Evolutionary conservation across 2,888 invertebrate genomes (phyloP), one percentile per base, ranked within the genome.

Genomic region (Perizoma affinitatum): DNA sequence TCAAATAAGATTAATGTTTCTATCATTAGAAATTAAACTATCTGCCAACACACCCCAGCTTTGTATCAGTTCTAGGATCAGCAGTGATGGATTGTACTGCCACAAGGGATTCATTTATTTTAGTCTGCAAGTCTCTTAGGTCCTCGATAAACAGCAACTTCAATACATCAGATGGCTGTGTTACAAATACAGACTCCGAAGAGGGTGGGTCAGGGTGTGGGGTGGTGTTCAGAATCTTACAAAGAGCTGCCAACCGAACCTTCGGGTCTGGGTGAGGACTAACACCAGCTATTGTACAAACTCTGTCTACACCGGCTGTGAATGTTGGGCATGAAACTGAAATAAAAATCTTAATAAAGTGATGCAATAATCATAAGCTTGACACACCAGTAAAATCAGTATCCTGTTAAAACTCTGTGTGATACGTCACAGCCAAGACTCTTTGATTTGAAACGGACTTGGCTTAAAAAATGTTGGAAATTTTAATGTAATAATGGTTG

Each of bases 31-130:
- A n/a, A 38, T 40, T 35, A 6, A 33, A 9, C 10, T 90, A 88
- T 87, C 87, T 86, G 36, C 99, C 99, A 71, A 99, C 98, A 94
- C 97, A 96, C 54, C 99, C 99, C 49, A 99, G 91, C 82, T 95
- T 96, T 0, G 98, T 97, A 81, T 99, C 98, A 66, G 99, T 99
- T 90, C 98, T 98, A 3, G 99, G 99, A 93, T 99, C 96, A 5
- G 99, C 99, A 0, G 99, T 99, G 1, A 99, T 93, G 65, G 93
- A 94, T 91, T 99, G 99, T 4, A 98, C 97, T 47, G 95, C 94
- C 1, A 99, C 99, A 69, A 99, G 96, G 0, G 97, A 95, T 84
- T 98, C 97, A 86, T 99, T 99, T 53, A 99, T 98, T 75, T 94
- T 95, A 0, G 98, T 98, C 84, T 99, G 99, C 52, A 99, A 93